Evolutionary conservation across 2,797 vertebrate species (phyloP).

Genomic region (Melanotaenia parkinsoni): DNA sequence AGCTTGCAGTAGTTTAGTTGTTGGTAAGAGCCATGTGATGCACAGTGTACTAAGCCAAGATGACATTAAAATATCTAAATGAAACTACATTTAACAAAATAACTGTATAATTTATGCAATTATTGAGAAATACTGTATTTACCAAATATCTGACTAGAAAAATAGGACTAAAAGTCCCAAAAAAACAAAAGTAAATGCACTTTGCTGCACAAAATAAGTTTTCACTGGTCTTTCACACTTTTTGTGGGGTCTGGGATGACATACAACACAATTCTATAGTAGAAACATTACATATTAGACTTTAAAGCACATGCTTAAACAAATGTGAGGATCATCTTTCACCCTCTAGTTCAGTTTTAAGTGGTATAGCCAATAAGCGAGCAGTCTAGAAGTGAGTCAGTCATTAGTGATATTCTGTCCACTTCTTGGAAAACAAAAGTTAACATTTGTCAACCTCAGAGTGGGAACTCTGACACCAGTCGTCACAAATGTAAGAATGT

Average conservation of each 20-base stretch:
- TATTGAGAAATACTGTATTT: not conserved
- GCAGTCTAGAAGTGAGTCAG: constrained; percentile 36
- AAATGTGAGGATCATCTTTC: not conserved
- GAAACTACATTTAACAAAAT: not conserved
- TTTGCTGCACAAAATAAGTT: too few species aligned
- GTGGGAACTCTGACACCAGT: constrained; percentile 46
- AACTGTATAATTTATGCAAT: not conserved
- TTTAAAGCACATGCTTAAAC: not conserved
- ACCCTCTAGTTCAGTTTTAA: not conserved
- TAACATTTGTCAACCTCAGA: constrained; percentile 4
- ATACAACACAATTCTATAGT: too few species aligned
- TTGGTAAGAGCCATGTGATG: not conserved
- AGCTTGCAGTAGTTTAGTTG: not conserved
- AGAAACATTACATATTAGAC: not conserved
- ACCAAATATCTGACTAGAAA: not conserved
- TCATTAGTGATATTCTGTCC: constrained; percentile 23
- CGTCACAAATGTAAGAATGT: constrained; percentile 15
- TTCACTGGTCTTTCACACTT: too few species aligned
- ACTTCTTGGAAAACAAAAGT: constrained; percentile 74
- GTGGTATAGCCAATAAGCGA: not conserved
- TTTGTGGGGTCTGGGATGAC: too few species aligned
- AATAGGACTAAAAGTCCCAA: not conserved
- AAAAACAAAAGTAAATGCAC: too few species aligned
- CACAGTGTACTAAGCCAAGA: not conserved
- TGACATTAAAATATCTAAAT: not conserved